Conservation (phyloP, 1,140 invertebrate genomes). For the Eubasilissa regina region DNA sequence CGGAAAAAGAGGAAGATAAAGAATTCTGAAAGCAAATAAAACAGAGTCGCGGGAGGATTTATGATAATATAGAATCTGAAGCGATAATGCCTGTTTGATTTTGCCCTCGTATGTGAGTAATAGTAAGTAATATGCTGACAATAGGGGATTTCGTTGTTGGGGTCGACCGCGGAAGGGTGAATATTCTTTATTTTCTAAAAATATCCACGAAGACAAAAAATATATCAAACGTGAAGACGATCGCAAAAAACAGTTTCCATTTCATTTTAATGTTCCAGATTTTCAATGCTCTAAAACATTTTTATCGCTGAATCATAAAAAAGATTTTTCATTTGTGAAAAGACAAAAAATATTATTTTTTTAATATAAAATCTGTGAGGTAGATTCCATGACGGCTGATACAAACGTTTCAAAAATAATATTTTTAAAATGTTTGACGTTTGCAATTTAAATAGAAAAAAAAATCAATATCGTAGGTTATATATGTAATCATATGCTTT, state of each 20-base stretch:
- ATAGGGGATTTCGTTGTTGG: not conserved
- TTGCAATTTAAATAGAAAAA: too few relatives aligned
- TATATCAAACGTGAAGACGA: not conserved
- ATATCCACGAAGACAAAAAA: slow-evolving; percentile 1
- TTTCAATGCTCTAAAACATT: too few relatives aligned
- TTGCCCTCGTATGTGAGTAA: slow-evolving; percentile 4
- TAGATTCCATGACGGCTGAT: too few relatives aligned
- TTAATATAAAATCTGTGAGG: too few relatives aligned
- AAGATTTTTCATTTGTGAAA: too few relatives aligned
- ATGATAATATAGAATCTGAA: not conserved
- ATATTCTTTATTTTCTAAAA: slow-evolving; percentile 5
- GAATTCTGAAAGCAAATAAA: slow-evolving; percentile 13
- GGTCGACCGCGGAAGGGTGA: slow-evolving; percentile 17
- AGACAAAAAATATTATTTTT: too few relatives aligned
- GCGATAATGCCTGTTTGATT: slow-evolving; percentile 13
- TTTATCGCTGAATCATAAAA: too few relatives aligned
- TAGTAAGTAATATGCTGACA: slow-evolving; percentile 27
- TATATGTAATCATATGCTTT: too few relatives aligned
- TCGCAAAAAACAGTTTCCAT: slow-evolving; percentile 12
- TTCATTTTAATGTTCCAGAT: slow-evolving; percentile 6
- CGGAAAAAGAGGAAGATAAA: not conserved
- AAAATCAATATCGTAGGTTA: too few relatives aligned
- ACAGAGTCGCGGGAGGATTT: not conserved
- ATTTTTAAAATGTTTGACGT: too few relatives aligned
- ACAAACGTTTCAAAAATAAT: too few relatives aligned